Evolutionary conservation across 2,888 invertebrate genomes (phyloP).

Genomic region (Hedya salicella): DNA sequence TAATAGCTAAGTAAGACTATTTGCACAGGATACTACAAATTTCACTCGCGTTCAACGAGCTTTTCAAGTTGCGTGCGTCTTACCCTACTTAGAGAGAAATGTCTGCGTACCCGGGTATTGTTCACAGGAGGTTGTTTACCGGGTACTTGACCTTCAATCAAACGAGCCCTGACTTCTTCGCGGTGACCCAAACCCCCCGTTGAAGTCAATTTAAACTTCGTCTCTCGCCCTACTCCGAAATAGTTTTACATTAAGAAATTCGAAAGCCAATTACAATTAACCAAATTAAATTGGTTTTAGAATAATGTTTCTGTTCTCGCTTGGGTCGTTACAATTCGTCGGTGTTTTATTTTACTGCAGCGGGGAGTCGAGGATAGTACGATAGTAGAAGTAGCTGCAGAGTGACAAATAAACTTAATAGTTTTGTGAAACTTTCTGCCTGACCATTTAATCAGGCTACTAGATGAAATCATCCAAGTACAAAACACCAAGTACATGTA

Average conservation of each 20-base stretch:
- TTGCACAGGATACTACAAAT: slow-evolving; percentile 9
- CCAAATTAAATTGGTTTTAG: slow-evolving; percentile 28
- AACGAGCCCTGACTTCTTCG: slow-evolving; percentile 11
- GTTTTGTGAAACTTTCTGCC: background rate
- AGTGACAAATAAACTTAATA: background rate
- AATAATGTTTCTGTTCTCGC: slow-evolving; percentile 12
- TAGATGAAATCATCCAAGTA: too few species aligned
- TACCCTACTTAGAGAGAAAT: slow-evolving; percentile 29
- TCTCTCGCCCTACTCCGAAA: slow-evolving; percentile 13
- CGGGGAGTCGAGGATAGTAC: background rate
- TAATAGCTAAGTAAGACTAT: background rate
- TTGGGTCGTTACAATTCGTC: slow-evolving; percentile 3
- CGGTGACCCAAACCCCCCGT: slow-evolving; percentile 22
- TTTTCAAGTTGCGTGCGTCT: slow-evolving; percentile 35
- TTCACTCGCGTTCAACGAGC: slow-evolving; percentile 12
- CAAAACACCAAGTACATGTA: too few species aligned
- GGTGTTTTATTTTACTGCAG: slow-evolving; percentile 2
- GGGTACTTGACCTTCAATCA: slow-evolving; percentile 28
- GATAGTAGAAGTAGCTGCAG: background rate
- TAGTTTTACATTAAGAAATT: slow-evolving; percentile 34
- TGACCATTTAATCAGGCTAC: too few species aligned
- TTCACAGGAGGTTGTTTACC: slow-evolving; percentile 33
- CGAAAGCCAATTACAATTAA: slow-evolving; percentile 24
- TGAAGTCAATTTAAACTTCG: slow-evolving; percentile 38
- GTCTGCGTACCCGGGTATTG: slow-evolving; percentile 29